These are phyloP conservation scores for Hemiscyllium ocellatum DNA, from an alignment of 2,113 vertebrate species.

Conservation along the genomic window DNA sequence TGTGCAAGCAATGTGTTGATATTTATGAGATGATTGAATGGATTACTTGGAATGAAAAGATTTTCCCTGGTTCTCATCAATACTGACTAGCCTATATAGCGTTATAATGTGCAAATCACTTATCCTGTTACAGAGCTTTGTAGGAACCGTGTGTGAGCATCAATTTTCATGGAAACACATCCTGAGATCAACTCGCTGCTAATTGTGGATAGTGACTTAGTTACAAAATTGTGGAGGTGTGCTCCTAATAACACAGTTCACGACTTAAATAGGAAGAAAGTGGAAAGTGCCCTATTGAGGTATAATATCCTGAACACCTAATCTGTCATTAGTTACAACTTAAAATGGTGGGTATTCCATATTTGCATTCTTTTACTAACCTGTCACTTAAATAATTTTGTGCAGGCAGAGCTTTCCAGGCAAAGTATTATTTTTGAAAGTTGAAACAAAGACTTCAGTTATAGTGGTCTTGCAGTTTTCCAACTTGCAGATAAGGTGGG, in stretches of 20 bases:
- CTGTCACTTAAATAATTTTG: not conserved
- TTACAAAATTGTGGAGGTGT: not conserved
- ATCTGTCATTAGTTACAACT: not conserved
- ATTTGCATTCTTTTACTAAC: not conserved
- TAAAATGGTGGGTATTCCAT: not conserved
- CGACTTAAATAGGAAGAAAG: not conserved
- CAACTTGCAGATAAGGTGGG: not conserved
- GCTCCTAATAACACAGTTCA: not conserved
- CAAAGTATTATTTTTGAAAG: not conserved
- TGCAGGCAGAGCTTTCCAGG: not conserved
- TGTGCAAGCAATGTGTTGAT: not conserved
- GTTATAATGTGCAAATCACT: not conserved
- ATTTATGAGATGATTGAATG: not conserved
- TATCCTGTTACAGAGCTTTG: not conserved
- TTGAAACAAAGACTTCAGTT: not conserved
- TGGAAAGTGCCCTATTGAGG: not conserved
- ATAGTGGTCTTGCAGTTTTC: not conserved
- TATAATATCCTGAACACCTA: not conserved
- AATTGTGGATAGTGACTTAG: not conserved
- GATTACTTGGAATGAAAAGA: not conserved
- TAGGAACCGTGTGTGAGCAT: not conserved
- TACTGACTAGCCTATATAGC: not conserved
- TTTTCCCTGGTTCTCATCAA: not conserved
- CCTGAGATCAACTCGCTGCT: not conserved
- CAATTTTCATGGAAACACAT: not conserved